phyloP scores from a whole-genome alignment of 2,797 vertebrate species.

The Limosa lapponica region DNA sequence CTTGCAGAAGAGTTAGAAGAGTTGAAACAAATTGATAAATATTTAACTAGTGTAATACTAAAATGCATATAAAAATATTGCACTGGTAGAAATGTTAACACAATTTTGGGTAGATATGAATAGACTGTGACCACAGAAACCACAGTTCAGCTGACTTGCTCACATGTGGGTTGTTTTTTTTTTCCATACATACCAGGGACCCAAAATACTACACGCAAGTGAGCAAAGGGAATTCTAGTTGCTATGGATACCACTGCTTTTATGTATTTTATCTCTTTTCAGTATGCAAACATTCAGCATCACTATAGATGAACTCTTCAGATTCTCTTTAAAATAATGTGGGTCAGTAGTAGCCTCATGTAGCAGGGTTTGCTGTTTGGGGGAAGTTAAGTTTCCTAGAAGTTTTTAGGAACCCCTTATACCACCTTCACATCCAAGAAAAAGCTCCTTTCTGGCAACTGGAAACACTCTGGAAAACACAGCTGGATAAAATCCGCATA shows the following conservation, averaged over 20 bases:
- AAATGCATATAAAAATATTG: too few species aligned
- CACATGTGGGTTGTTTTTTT: constrained; percentile 5
- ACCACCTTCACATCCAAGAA: not conserved
- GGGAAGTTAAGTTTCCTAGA: not conserved
- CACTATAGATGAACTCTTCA: not conserved
- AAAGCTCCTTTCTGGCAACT: not conserved
- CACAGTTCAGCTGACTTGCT: not conserved
- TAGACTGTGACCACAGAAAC: not conserved
- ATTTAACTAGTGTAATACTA: not conserved
- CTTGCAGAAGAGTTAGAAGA: not conserved
- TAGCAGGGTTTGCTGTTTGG: not conserved
- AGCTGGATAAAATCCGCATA: not conserved
- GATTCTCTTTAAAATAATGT: not conserved
- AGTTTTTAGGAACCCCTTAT: not conserved
- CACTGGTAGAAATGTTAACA: too few species aligned
- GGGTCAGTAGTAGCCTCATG: not conserved
- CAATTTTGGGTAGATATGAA: not conserved
- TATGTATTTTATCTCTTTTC: not conserved
- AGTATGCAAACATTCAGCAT: not conserved
- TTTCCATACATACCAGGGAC: not conserved
- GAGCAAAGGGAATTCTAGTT: not conserved
- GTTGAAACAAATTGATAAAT: not conserved
- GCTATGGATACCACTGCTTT: not conserved
- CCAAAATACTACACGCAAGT: not conserved
- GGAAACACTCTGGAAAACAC: not conserved